A percentile compares a stretch with the other conserved stretches of the same genome.
phyloP scores from a whole-genome alignment of 2,888 invertebrate species.

The Griposia aprilina region DNA sequence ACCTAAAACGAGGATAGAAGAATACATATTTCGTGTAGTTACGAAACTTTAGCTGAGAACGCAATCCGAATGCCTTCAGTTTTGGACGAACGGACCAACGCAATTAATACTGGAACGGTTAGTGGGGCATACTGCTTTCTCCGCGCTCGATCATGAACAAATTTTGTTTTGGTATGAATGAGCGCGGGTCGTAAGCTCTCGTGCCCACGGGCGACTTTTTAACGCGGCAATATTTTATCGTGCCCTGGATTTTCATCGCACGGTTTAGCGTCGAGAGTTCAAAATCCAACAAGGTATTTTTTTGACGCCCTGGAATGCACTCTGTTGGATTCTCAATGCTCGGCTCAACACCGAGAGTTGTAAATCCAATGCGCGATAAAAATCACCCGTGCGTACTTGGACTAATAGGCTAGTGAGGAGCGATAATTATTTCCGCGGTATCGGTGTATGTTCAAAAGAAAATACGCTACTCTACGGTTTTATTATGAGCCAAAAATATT shows the following conservation, averaged over 20 bases:
- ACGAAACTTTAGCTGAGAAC: background rate
- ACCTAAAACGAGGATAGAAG: conserved; percentile 73
- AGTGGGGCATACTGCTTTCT: background rate
- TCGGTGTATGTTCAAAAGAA: background rate
- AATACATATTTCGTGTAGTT: background rate
- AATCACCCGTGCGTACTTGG: too few relatives aligned
- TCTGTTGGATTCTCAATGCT: too few relatives aligned
- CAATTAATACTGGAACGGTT: background rate
- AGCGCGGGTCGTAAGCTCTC: background rate
- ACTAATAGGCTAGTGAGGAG: background rate
- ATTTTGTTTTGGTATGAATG: too few relatives aligned
- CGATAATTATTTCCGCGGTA: too few relatives aligned
- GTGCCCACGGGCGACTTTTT: too few relatives aligned
- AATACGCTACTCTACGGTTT: background rate
- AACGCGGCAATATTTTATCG: too few relatives aligned
- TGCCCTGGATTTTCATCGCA: too few relatives aligned
- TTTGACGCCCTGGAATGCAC: too few relatives aligned
- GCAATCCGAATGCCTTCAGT: background rate
- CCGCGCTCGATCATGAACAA: background rate
- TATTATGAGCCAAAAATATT: background rate
- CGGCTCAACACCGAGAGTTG: too few relatives aligned
- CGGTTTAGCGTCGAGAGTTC: too few relatives aligned
- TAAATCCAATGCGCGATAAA: too few relatives aligned
- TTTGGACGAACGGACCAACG: background rate
- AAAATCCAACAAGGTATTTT: too few relatives aligned